Base-by-base conservation (phyloP, 2,888 invertebrate species). In the Eulithis testata region DNA sequence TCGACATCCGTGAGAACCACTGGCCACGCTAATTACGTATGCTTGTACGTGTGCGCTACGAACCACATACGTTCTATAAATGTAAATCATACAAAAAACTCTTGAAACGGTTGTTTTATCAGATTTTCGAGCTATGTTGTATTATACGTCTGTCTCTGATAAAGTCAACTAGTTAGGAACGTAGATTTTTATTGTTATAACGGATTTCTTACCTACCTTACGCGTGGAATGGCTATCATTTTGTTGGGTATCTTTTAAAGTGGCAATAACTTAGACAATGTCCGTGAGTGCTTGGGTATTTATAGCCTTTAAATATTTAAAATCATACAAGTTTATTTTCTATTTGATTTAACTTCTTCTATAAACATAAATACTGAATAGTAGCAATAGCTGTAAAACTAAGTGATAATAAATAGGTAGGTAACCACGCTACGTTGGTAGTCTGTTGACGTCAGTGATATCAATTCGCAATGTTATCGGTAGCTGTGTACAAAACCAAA, bases 1-100 rank as follows among this genome's bases (percentile, higher is more conserved):
- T 85, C 85, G 82, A 83, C 86, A 87, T 87, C 86, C 91, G 90
- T 91, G 91, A 90, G 91, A 91, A 90, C 77, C 74, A 71, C 73
- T 77, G 71, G 68, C 72, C 73, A 75, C 73, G 73, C 76, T 82
- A 83, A 85, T 82, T 81, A 83, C 77, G 77, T 79, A 81, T 77
- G 76, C 78, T 76, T 71, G 72, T 71, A 75, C 77, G 77, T 69
- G 74, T 75, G 70, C 72, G 70, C 65, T 63, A 52, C 63, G 57
- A 61, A 65, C 65, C 56, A 43, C 63, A 63, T 67, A 62, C 58
- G 60, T 43, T 52, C 57, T 57, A 31, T 53, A 60, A 61, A 31
- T 45, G 50, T 62, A 60, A 49, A 65, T 55, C 57, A 53, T 52
- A 54, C 43, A 52, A 65, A 68, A 68, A 51, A 51, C 12, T 60